Evolutionary conservation across 2,797 vertebrate genomes (phyloP).

Genomic region (Coluber constrictor): DNA sequence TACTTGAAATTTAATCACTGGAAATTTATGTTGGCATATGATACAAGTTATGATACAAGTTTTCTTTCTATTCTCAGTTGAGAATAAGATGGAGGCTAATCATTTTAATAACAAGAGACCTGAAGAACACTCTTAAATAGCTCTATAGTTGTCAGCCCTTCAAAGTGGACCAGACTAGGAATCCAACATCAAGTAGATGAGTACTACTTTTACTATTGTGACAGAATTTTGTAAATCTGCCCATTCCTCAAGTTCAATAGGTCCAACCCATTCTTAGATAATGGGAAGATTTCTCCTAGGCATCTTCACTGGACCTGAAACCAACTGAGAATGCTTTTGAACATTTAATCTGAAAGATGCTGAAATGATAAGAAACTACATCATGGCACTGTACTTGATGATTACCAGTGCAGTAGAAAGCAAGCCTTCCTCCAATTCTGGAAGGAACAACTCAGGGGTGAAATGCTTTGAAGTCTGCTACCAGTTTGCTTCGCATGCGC

Average conservation of each 20-base stretch:
- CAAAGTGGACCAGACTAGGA: neutral
- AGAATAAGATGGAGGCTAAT: neutral
- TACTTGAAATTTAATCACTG: neutral
- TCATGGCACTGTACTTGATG: neutral
- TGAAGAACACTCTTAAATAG: neutral
- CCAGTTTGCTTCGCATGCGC: accelerated
- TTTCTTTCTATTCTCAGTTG: neutral
- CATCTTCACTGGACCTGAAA: neutral
- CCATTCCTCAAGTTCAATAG: neutral
- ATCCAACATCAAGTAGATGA: neutral
- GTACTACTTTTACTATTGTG: neutral
- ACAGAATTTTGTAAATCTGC: neutral
- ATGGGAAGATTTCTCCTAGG: neutral
- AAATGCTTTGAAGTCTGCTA: too few species aligned
- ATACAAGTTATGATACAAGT: neutral
- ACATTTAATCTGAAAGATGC: neutral
- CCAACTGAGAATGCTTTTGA: neutral
- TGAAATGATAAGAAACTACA: neutral
- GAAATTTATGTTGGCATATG: neutral
- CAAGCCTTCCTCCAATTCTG: neutral
- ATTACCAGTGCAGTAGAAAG: neutral
- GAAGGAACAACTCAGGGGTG: neutral
- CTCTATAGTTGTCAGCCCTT: neutral
- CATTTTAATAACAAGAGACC: neutral
- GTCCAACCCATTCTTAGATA: too few species aligned